Percentiles rank a stretch among this genome's conserved stretches.
Conservation (phyloP, 2,888 invertebrate genomes). For the Dastarcus helophoroides region DNA sequence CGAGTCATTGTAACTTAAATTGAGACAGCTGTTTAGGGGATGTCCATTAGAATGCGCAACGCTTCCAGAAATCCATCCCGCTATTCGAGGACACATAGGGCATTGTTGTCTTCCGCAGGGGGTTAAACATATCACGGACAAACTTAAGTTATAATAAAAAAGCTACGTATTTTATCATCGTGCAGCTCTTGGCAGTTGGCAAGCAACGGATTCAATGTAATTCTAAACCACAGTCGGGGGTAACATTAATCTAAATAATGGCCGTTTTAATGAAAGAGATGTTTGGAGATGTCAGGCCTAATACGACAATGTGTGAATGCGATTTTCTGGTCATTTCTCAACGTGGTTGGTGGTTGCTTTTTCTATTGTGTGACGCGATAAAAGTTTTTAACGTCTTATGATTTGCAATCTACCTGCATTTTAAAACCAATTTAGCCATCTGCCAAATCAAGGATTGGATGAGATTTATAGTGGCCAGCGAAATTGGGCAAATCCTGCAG, state of each 20-base stretch:
- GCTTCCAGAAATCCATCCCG: conserved; percentile 1
- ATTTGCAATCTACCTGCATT: no score
- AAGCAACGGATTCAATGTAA: conserved; percentile 31
- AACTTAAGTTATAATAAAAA: conserved; percentile 22
- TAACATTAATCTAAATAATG: conserved; percentile 41
- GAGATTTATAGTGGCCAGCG: no score
- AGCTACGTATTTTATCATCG: conserved; percentile 30
- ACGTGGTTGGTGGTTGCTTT: conserved; percentile 6
- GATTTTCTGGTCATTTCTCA: conserved; percentile 38
- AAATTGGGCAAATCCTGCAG: no score
- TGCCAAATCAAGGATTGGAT: no score
- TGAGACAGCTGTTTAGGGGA: no score
- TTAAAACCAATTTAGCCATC: no score
- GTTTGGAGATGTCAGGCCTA: conserved; percentile 39
- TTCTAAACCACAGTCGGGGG: conserved; percentile 38
- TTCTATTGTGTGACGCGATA: no score
- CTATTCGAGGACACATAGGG: not conserved
- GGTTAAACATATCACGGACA: conserved; percentile 3
- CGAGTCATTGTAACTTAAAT: no score
- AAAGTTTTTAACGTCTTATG: no score
- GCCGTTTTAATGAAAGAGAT: conserved; percentile 38
- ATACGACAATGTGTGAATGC: conserved; percentile 41
- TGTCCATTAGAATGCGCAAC: no score
- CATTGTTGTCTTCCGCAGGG: conserved; percentile 2
- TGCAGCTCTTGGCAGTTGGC: conserved; percentile 31